A percentile compares a stretch with the other conserved stretches of the same genome.
These are phyloP conservation scores for Pemphredon lugubris DNA, from an alignment of 2,888 invertebrate genomes.

Conservation along the genomic window DNA sequence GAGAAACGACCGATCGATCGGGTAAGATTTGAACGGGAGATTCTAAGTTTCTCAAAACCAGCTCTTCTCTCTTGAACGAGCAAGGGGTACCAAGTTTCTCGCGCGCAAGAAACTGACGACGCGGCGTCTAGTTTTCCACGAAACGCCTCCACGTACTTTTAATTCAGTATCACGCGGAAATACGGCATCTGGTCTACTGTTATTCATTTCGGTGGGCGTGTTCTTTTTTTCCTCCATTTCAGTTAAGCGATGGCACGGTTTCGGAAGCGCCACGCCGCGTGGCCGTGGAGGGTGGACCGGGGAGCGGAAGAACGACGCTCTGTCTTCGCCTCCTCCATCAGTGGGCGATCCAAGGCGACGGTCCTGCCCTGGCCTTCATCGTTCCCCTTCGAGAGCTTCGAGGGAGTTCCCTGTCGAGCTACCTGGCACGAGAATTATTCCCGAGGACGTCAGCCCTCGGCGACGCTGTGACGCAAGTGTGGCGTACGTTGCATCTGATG, in stretches of 20 bases:
- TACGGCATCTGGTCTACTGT: too few species aligned
- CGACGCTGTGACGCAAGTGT: slow-evolving; percentile 79
- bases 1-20: too few species aligned
- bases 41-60: too few species aligned
- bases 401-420: slow-evolving; percentile 75
- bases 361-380: slow-evolving; percentile 82
- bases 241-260: slow-evolving; percentile 82
- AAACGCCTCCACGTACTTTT: too few species aligned
- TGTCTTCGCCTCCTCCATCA: slow-evolving; percentile 82
- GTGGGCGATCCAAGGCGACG: slow-evolving; percentile 82
- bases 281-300: slow-evolving; percentile 82
- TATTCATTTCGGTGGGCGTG: too few species aligned
- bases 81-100: too few species aligned
- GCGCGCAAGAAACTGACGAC: too few species aligned
- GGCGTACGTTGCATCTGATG: slow-evolving; percentile 81
- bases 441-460: slow-evolving; percentile 76
- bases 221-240: too few species aligned
- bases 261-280: slow-evolving; percentile 82
- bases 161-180: too few species aligned
- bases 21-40: too few species aligned
- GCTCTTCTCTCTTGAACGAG: too few species aligned
- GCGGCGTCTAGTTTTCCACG: too few species aligned
- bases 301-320: slow-evolving; percentile 82
- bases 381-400: slow-evolving; percentile 83
- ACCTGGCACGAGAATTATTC: slow-evolving; percentile 78